These are phyloP conservation scores for Conus ventricosus DNA, from an alignment of 1,140 invertebrate species.

Conservation along the genomic window DNA sequence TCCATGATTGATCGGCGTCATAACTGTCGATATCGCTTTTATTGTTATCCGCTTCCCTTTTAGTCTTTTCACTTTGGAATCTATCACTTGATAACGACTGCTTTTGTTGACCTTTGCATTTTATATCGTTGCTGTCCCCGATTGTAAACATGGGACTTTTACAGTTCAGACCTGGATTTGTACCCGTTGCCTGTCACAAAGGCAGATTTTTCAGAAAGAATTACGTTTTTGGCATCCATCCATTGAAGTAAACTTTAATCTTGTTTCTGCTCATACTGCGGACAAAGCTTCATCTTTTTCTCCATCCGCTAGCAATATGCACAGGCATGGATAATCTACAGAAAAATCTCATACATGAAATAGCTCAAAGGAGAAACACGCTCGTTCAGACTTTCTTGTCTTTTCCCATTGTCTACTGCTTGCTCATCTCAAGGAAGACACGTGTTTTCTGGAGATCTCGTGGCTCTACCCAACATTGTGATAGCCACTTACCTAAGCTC, in stretches of 20 bases:
- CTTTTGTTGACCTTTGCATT: background rate
- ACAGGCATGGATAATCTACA: slow-evolving; percentile 1
- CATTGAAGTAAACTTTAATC: too few species aligned
- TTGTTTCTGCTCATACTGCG: too few species aligned
- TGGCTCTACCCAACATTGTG: slow-evolving; percentile 6
- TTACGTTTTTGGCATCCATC: too few species aligned
- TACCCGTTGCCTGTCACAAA: too few species aligned
- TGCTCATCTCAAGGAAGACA: slow-evolving; percentile 25
- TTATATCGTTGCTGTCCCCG: slow-evolving; percentile 44
- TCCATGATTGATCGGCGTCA: slow-evolving; percentile 53
- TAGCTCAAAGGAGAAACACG: slow-evolving; percentile 42
- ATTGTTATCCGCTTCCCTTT: too few species aligned
- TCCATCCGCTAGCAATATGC: slow-evolving; percentile 27
- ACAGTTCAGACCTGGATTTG: slow-evolving; percentile 44
- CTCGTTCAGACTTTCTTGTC: slow-evolving; percentile 48
- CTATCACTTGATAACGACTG: slow-evolving; percentile 24
- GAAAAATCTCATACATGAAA: slow-evolving; percentile 27
- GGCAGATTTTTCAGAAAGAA: too few species aligned
- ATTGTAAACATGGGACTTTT: slow-evolving; percentile 46
- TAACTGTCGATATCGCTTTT: too few species aligned
- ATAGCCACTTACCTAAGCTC: slow-evolving; percentile 37
- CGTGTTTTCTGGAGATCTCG: background rate
- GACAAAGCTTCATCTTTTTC: too few species aligned
- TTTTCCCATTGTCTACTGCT: slow-evolving; percentile 52
- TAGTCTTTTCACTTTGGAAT: slow-evolving; percentile 34